Conservation (phyloP, 2,797 vertebrate species). For the Girardinus metallicus region DNA sequence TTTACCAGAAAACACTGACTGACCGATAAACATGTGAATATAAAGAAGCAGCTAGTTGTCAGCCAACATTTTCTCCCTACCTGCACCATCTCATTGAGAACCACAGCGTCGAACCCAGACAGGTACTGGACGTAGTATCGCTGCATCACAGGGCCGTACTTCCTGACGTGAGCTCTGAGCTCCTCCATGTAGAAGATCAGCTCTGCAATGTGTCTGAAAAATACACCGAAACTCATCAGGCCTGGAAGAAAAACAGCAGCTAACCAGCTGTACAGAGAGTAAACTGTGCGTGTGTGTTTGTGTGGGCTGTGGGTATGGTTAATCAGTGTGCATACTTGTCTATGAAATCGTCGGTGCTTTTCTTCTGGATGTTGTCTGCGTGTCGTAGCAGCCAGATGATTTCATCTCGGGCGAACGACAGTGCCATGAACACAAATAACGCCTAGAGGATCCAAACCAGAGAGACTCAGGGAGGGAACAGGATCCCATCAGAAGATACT, state of each 20-base stretch:
- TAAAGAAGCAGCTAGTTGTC: neutral
- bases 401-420: slow-evolving; percentile 98
- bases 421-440: slow-evolving; percentile 98
- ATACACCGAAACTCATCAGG: neutral
- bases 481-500: neutral
- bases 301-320: no score
- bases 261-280: neutral
- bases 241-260: neutral
- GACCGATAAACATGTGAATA: neutral
- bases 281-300: accelerated
- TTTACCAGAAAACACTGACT: neutral
- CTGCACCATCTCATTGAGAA: slow-evolving; percentile 98
- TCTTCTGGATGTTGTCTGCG: slow-evolving; percentile 98
- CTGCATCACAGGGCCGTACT: slow-evolving; percentile 98
- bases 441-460: slow-evolving; percentile 77
- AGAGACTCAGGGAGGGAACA: neutral
- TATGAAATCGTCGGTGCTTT: slow-evolving; percentile 97
- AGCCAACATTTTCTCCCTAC: slow-evolving; percentile 61
- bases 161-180: slow-evolving; percentile 93
- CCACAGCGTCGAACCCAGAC: slow-evolving; percentile 96
- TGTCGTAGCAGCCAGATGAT: slow-evolving; percentile 98
- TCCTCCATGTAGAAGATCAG: slow-evolving; percentile 99
- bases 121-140: slow-evolving; percentile 97
- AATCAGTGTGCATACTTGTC: slow-evolving; percentile 88
- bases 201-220: slow-evolving; percentile 92